Evolutionary conservation across 2,888 invertebrate species (phyloP).

Genomic region (Arrhopalites spinosus): DNA sequence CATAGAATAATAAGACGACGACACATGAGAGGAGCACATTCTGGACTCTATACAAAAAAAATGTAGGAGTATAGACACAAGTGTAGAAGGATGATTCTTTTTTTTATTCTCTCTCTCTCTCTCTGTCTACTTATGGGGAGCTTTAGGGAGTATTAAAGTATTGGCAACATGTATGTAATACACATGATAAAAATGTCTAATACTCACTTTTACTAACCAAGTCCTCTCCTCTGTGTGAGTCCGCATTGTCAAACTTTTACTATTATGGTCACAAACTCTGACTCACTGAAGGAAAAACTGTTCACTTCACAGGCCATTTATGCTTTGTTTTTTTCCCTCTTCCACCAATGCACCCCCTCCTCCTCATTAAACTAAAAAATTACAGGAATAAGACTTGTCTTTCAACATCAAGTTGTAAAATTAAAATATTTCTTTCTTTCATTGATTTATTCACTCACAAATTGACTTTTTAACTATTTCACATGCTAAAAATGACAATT

Average conservation of each 20-base stretch:
- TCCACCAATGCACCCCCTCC: background rate
- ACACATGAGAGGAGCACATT: background rate
- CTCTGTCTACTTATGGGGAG: background rate
- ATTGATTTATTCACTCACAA: too few relatives aligned
- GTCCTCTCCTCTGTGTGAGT: background rate
- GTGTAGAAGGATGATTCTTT: background rate
- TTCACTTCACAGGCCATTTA: slow-evolving; percentile 3
- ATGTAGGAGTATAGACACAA: background rate
- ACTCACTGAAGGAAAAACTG: slow-evolving; percentile 4
- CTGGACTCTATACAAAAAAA: background rate
- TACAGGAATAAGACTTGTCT: background rate
- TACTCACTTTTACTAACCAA: slow-evolving; percentile 7
- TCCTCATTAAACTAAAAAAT: background rate
- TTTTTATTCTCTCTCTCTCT: slow-evolving; percentile 1
- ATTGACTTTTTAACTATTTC: too few relatives aligned
- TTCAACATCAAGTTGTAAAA: background rate
- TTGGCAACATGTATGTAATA: background rate
- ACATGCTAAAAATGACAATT: too few relatives aligned
- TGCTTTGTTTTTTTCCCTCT: background rate
- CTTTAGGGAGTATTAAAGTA: background rate
- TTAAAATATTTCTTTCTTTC: background rate
- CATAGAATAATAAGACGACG: background rate
- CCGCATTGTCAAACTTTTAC: slow-evolving; percentile 8
- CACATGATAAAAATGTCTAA: background rate
- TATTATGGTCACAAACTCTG: slow-evolving; percentile 10